Evolutionary conservation across 2,888 invertebrate species (phyloP).

Genomic region (Sarcophaga carnaria): DNA sequence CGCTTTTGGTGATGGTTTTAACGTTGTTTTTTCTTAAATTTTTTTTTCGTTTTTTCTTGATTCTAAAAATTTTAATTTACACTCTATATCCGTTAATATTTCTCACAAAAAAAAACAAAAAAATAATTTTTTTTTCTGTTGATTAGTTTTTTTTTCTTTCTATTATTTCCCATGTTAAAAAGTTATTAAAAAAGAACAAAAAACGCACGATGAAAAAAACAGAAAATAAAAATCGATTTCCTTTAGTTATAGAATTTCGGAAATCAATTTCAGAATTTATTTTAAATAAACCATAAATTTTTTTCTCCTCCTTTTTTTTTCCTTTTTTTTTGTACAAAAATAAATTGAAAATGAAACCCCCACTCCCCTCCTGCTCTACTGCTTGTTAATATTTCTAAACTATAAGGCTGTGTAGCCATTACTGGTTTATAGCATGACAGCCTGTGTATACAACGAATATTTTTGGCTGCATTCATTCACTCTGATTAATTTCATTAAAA

Average conservation of each 20-base stretch:
- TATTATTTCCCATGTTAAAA: no score
- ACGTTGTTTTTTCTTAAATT: slow-evolving; percentile 1
- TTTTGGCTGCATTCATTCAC: no score
- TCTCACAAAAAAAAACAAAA: slow-evolving; percentile 4
- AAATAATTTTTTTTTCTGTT: slow-evolving; percentile 1
- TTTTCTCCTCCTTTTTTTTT: no score
- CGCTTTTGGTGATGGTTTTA: neutral
- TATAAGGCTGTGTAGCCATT: no score
- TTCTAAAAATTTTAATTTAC: slow-evolving; percentile 31
- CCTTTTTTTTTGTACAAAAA: neutral
- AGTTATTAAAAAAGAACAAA: neutral
- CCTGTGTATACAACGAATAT: no score
- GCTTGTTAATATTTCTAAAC: no score
- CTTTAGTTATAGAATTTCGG: slow-evolving; percentile 40
- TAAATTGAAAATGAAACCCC: no score
- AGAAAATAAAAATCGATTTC: slow-evolving; percentile 47
- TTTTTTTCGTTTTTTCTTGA: slow-evolving; percentile 46
- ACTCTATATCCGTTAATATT: slow-evolving; percentile 37
- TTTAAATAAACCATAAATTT: slow-evolving; percentile 17
- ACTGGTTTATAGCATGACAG: no score
- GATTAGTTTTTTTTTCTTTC: slow-evolving; percentile 24
- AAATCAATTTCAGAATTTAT: slow-evolving; percentile 49
- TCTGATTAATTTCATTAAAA: no score
- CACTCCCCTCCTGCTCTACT: no score
- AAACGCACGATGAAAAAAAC: slow-evolving; percentile 16